Evolutionary conservation across 2,888 invertebrate species (phyloP).

Genomic region (Nymphalis polychloros): DNA sequence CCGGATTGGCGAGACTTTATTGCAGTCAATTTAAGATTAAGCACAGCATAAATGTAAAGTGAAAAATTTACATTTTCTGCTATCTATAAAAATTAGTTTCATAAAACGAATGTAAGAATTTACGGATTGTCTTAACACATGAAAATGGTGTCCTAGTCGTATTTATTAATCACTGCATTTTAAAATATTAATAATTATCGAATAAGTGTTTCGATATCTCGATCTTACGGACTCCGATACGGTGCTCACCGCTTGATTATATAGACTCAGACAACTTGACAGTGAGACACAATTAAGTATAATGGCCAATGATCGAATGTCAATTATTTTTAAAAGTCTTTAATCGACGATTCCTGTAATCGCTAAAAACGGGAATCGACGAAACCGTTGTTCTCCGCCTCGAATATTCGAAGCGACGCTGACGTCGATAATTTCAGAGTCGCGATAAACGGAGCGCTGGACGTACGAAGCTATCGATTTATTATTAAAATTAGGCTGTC

Average conservation of each 20-base stretch:
- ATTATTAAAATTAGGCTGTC: constrained; percentile 77
- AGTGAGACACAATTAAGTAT: constrained; percentile 45
- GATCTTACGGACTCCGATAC: constrained; percentile 5
- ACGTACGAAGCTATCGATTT: constrained; percentile 66
- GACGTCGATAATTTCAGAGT: constrained; percentile 74
- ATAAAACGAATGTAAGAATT: too few relatives aligned
- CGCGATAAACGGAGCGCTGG: constrained; percentile 56
- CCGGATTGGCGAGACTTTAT: too few relatives aligned
- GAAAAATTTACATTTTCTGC: too few relatives aligned
- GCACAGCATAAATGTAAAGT: too few relatives aligned
- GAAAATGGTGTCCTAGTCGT: too few relatives aligned
- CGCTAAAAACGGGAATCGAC: constrained; percentile 62
- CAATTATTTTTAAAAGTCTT: constrained; percentile 59
- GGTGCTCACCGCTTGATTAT: constrained; percentile 26
- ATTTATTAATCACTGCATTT: too few relatives aligned
- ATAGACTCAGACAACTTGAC: constrained; percentile 36
- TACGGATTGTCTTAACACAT: too few relatives aligned
- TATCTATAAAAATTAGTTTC: too few relatives aligned
- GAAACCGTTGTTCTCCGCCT: constrained; percentile 73
- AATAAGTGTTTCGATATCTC: constrained; percentile 8
- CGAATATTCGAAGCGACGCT: constrained; percentile 63
- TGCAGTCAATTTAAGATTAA: too few relatives aligned
- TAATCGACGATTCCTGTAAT: constrained; percentile 65
- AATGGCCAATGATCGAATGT: constrained; percentile 49
- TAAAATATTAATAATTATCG: background rate